Conservation (phyloP, 2,113 vertebrate species). For the Sitta europaea region DNA sequence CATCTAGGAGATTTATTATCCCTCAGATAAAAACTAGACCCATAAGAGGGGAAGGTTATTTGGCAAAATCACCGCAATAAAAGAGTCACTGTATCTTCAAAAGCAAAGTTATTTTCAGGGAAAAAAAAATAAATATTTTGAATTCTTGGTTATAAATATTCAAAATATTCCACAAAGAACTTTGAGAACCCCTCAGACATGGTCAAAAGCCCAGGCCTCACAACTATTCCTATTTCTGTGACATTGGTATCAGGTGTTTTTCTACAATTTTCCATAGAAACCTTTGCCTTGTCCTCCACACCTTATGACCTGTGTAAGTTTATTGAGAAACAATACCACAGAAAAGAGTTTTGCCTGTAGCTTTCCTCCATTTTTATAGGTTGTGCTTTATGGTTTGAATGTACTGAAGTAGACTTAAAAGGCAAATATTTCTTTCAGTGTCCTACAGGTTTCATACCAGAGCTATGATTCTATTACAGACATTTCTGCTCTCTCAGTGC, state of each 20-base stretch:
- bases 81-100: not conserved
- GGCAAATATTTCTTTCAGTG: not conserved
- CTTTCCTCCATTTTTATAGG: not conserved
- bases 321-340: not conserved
- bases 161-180: not conserved
- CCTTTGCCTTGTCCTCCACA: not conserved
- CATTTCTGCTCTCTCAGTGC: not conserved
- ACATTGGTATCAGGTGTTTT: not conserved
- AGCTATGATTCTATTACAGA: not conserved
- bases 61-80: not conserved
- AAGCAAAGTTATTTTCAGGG: not conserved
- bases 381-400: not conserved
- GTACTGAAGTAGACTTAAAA: not conserved
- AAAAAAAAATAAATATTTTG: not conserved
- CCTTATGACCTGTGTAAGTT: not conserved
- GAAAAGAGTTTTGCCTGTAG: not conserved
- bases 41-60: not conserved
- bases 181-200: not conserved
- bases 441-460: not conserved
- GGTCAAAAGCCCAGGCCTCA: not conserved
- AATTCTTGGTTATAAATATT: not conserved
- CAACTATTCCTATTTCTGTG: not conserved
- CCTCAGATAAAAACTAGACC: not conserved
- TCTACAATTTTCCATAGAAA: not conserved
- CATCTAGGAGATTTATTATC: not conserved